These are phyloP conservation scores for Drosophila anomalata DNA, from an alignment of 2,888 invertebrate genomes.

Conservation along the genomic window DNA sequence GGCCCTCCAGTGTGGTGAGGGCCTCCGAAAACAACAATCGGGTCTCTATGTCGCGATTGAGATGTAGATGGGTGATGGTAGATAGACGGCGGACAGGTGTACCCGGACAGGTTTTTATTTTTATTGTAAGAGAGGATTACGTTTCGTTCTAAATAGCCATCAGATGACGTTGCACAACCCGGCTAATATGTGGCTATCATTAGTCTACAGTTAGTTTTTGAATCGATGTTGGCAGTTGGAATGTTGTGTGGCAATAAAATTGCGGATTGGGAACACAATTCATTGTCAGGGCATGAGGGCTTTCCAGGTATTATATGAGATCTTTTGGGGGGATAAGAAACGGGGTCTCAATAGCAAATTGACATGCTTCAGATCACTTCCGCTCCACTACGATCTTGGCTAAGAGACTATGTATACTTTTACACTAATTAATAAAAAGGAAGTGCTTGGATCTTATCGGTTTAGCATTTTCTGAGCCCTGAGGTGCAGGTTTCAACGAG, in stretches of 20 bases:
- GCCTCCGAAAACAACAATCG: conserved; percentile 45
- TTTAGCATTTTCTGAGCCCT: conserved; percentile 45
- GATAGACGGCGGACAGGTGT: conserved; percentile 42
- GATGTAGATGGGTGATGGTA: conserved; percentile 43
- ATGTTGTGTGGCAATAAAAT: conserved; percentile 10
- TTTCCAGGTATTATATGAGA: conserved; percentile 10
- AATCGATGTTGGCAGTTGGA: conserved; percentile 10
- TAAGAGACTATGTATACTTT: conserved; percentile 2
- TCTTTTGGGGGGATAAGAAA: conserved; percentile 15
- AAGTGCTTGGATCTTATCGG: conserved; percentile 52
- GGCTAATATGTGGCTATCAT: conserved; percentile 35
- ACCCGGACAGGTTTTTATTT: conserved; percentile 10
- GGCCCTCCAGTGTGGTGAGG: conserved; percentile 40
- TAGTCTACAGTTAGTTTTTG: conserved; percentile 38
- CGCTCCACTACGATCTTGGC: conserved; percentile 10
- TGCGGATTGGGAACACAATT: conserved; percentile 32
- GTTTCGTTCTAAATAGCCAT: conserved; percentile 43
- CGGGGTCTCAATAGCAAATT: conserved; percentile 20
- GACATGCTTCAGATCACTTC: conserved; percentile 33
- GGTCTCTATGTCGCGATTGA: conserved; percentile 35
- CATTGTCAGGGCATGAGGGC: conserved; percentile 25
- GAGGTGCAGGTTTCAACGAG: too few species aligned
- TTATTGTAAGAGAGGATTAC: conserved; percentile 49
- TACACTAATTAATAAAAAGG: conserved; percentile 39
- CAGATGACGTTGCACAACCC: conserved; percentile 52